phyloP scores from a whole-genome alignment of 1,140 invertebrate genomes.

The Drosophila sp. region DNA sequence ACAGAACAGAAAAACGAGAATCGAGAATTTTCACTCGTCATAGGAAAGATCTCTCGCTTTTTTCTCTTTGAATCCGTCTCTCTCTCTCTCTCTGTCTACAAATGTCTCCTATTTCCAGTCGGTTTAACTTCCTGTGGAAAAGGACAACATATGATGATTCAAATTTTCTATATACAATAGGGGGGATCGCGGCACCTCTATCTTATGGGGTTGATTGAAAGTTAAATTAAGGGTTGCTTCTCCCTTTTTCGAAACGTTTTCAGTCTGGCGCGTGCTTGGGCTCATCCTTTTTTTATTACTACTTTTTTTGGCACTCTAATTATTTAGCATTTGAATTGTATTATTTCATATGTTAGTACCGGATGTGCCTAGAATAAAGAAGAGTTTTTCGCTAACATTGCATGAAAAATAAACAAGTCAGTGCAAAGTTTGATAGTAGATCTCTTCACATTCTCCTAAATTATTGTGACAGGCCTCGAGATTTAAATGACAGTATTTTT shows the following conservation, averaged over 20 bases:
- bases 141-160: constrained; percentile 23
- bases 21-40: constrained; percentile 43
- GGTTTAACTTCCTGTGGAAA: constrained; percentile 64
- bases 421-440: constrained; percentile 75
- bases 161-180: constrained; percentile 22
- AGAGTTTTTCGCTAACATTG: constrained; percentile 77
- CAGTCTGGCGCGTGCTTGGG: constrained; percentile 29
- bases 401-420: constrained; percentile 33
- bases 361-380: constrained; percentile 48
- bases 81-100: constrained; percentile 3
- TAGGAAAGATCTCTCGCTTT: neutral
- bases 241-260: constrained; percentile 38
- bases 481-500: neutral
- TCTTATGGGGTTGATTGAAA: constrained; percentile 35
- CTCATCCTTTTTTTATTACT: neutral
- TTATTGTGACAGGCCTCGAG: neutral
- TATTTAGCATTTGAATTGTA: constrained; percentile 51
- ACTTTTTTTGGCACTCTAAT: constrained; percentile 42
- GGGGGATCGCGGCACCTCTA: constrained; percentile 35
- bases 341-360: constrained; percentile 51
- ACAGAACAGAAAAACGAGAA: constrained; percentile 29
- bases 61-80: neutral
- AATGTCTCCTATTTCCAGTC: constrained; percentile 23
- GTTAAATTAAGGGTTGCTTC: constrained; percentile 9
- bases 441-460: constrained; percentile 52